A percentile compares a stretch with the other conserved stretches of the same genome.
These are phyloP conservation scores for Bombus breviceps DNA, from an alignment of 1,140 invertebrate species.

Conservation along the genomic window DNA sequence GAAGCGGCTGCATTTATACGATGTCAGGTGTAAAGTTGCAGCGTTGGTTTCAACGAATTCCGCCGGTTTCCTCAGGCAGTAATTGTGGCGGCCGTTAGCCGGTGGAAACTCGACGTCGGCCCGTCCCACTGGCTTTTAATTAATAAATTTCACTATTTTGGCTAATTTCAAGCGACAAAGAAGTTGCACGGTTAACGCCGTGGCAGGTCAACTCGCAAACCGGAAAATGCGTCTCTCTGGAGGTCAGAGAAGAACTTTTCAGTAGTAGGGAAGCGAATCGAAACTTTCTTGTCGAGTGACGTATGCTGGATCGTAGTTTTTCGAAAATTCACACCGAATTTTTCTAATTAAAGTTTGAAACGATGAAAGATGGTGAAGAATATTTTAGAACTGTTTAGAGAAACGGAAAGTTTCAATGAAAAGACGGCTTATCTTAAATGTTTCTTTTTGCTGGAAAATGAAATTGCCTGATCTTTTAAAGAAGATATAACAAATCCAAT, in stretches of 20 bases:
- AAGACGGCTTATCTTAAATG: too few relatives aligned
- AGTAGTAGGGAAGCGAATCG: background rate
- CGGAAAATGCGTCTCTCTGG: conserved; percentile 17
- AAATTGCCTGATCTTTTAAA: background rate
- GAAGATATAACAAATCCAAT: background rate
- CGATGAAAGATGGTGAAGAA: background rate
- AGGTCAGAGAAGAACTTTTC: background rate
- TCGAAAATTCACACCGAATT: background rate
- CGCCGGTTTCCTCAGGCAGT: background rate
- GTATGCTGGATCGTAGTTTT: conserved; percentile 2
- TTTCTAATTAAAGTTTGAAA: background rate
- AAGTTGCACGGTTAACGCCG: background rate
- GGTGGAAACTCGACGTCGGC: background rate
- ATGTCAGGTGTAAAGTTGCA: background rate
- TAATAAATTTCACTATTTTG: conserved; percentile 17
- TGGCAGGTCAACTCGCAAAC: background rate
- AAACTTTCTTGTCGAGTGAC: conserved; percentile 2
- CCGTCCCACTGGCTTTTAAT: background rate
- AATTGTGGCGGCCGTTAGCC: background rate
- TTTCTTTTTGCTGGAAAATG: background rate
- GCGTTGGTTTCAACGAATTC: background rate
- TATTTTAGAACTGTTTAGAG: background rate
- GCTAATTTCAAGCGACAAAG: conserved; percentile 7
- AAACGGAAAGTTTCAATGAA: background rate
- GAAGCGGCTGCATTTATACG: background rate